Percentiles rank a stretch among this genome's conserved stretches.
phyloP scores from a whole-genome alignment of 1,140 invertebrate species.

The Bombus difficillimus region DNA sequence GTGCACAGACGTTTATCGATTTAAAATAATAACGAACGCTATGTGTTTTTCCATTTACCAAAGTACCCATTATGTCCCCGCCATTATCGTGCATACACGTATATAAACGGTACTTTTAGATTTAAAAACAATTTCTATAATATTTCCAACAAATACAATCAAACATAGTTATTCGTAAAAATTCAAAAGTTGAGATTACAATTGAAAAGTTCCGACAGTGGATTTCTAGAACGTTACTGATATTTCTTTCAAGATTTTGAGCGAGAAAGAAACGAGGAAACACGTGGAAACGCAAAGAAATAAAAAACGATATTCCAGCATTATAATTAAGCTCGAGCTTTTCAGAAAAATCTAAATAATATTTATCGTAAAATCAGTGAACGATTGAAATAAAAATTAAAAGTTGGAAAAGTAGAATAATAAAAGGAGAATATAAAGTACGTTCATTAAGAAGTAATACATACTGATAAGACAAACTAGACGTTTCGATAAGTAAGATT shows the following conservation, averaged over 20 bases:
- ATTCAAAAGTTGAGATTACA: background rate
- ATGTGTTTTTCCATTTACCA: slow-evolving; percentile 39
- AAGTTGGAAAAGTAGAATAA: background rate
- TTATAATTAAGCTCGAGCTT: background rate
- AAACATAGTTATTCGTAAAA: background rate
- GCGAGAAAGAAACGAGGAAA: background rate
- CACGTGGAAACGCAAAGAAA: background rate
- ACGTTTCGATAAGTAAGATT: slow-evolving; percentile 12
- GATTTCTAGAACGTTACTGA: background rate
- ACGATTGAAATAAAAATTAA: background rate
- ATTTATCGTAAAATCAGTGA: background rate
- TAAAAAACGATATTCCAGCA: background rate
- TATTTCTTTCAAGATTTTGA: background rate
- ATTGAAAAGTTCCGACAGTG: background rate
- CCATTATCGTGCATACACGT: background rate
- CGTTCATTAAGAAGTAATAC: background rate
- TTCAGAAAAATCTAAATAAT: background rate
- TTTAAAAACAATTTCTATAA: background rate
- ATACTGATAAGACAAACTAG: background rate
- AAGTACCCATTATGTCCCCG: background rate
- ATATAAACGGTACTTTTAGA: background rate
- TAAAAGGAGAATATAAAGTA: background rate
- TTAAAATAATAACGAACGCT: slow-evolving; percentile 37
- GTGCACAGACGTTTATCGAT: slow-evolving; percentile 39
- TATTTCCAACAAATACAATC: background rate